phyloP scores from a whole-genome alignment of 2,113 vertebrate species.

The Ursus arctos region DNA sequence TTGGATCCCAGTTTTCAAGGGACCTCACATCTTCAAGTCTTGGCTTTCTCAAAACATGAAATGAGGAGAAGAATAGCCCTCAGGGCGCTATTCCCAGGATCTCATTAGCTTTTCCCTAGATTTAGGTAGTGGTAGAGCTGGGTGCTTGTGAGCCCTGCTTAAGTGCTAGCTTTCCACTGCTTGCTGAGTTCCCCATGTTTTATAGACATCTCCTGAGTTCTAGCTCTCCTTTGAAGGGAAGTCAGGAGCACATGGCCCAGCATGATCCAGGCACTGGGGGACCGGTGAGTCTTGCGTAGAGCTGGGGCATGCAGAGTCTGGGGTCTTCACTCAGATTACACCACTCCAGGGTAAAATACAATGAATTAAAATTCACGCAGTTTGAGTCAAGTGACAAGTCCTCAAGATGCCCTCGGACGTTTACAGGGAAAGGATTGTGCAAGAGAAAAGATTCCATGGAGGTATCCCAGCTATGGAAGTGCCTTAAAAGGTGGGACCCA shows the following conservation, averaged over 20 bases:
- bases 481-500: background rate
- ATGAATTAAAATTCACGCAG: background rate
- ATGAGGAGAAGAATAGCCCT: background rate
- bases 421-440: background rate
- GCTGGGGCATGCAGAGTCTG: background rate
- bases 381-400: background rate
- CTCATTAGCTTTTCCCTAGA: background rate
- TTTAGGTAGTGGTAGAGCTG: rapidly evolving
- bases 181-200: background rate
- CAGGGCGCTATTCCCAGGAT: background rate
- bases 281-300: background rate
- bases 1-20: background rate
- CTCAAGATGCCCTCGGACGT: background rate
- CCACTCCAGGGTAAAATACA: background rate
- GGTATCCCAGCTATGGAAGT: background rate
- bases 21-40: background rate
- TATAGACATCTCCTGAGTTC: background rate
- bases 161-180: too few species aligned
- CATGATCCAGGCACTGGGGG: too few species aligned
- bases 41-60: background rate
- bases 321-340: background rate
- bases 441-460: background rate
- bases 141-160: background rate
- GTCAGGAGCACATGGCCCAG: rapidly evolving
- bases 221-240: too few species aligned